Evolutionary conservation across 2,888 invertebrate genomes (phyloP), one percentile per base, ranked within the genome.

Genomic region (Fragum fragum): DNA sequence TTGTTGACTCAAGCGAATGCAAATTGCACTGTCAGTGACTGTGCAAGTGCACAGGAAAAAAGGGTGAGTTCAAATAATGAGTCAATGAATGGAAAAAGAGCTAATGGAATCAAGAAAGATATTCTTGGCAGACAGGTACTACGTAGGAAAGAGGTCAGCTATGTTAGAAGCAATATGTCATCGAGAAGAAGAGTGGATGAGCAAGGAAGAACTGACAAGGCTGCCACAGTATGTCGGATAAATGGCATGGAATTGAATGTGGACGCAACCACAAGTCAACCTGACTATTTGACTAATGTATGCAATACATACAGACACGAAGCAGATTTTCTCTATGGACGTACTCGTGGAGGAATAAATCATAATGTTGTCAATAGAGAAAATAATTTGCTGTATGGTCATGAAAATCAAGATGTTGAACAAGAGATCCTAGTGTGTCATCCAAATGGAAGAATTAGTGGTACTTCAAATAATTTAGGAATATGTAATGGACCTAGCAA

Each of bases 231-330:
- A 23, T n/a, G 52, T 21, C 55, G 23, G 14, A 36, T 76, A 21
- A 80, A 80, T 80, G 80, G 80, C 59, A 39, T 80, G 26, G 76
- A 69, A 28, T 29, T 59, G 6, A 72, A 70, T 76, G 55, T 21
- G 16, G 68, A 39, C 18, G 29, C 68, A 9, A 29, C 32, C 26
- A 1, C 23, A 26, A 23, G 32, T 68, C 36, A 52, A 29, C 21
- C 73, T 39, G 79, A 61, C 52, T 79, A 82, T 69, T 73, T 75
- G 26, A 59, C 73, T 53, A 61, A 68, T 47, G 82, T 79, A 9
- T 82, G 82, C 75, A 71, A 79, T 61, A 63, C 70, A 21, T 82
- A 82, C 26, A 73, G 76, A 55, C 78, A 82, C 32, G 82, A 82
- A 39, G 76, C 72, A 73, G 82, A 82, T 71, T 26, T 82, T 3